Evolutionary conservation across 2,113 vertebrate species (phyloP), one percentile per base, ranked within the genome.

Genomic region (Lethenteron reissneri): DNA sequence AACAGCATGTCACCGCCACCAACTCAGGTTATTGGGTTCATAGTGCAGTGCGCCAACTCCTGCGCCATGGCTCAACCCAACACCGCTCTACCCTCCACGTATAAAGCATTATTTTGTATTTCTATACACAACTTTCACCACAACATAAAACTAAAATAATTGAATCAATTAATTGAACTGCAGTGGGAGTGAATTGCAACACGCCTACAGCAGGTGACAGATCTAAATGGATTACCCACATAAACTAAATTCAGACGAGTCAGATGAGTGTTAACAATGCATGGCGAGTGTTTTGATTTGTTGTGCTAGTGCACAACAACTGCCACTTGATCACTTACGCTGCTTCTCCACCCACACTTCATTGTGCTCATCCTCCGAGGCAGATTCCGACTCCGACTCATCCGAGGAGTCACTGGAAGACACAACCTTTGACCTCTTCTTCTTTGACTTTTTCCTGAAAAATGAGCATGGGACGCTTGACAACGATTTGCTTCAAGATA

Each of bases 331-430:
- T 57, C 78, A 82, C 75, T 68, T 81, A 86, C 86, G 83, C 76
- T 85, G 85, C 78, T 86, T 84, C 79, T 97, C 90, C 71, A 92
- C 88, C 88, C 90, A 95, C 74, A 86, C 85, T 17, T 80, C 84
- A 6, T 74, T 82, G 68, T 82, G 74, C 60, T 82, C 76, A 0
- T 79, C 76, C 74, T 92, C 88, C 0, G 85, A 83, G 3, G 83
- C 85, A 0, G 89, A 92, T 69, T 85, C 86, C 41, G 41, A 41
- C 41, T 41, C 41, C 4, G 41, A 41, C 41, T 87, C 85, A 3
- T 86, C 94, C 74, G 87, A 90, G 21, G 88, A 90, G 73, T 87
- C 83, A 58, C 86, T 92, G 9, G 86, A 86, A n/a, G 80, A 84
- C 73, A 12, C 88, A 77, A 85, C 96, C 77, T 88, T 94, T 12